Evolutionary conservation across 2,888 invertebrate genomes (phyloP).

Genomic region (Cosmia trapezina): DNA sequence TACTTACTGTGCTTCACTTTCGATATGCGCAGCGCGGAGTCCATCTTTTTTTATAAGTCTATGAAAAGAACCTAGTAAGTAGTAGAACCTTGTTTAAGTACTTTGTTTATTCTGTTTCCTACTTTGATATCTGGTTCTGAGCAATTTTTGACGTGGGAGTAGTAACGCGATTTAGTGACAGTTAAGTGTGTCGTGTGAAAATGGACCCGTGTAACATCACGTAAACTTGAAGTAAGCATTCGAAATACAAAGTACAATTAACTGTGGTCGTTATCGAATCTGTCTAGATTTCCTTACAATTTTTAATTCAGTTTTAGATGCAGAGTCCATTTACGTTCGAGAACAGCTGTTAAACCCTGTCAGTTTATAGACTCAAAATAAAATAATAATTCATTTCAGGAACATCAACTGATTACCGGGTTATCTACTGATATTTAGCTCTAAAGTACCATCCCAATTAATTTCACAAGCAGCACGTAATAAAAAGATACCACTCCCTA

Average conservation of each 20-base stretch:
- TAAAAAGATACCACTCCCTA: background rate
- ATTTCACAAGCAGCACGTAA: too few species aligned
- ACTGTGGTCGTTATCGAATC: too few species aligned
- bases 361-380: background rate
- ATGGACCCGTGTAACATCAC: background rate
- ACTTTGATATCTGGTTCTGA: constrained; percentile 16
- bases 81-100: background rate
- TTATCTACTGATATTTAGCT: background rate
- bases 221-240: background rate
- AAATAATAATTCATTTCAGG: background rate
- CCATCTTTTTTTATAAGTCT: too few species aligned
- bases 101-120: constrained; percentile 4
- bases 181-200: background rate
- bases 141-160: background rate
- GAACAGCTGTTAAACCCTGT: background rate
- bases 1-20: too few species aligned
- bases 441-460: background rate
- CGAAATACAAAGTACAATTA: too few species aligned
- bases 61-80: too few species aligned
- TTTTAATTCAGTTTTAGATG: background rate
- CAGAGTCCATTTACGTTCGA: background rate
- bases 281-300: background rate
- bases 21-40: too few species aligned
- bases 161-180: background rate
- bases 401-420: background rate